Conservation (phyloP, 35 echinoderm and acorn worm species). For the Ophioderma brevispina region DNA sequence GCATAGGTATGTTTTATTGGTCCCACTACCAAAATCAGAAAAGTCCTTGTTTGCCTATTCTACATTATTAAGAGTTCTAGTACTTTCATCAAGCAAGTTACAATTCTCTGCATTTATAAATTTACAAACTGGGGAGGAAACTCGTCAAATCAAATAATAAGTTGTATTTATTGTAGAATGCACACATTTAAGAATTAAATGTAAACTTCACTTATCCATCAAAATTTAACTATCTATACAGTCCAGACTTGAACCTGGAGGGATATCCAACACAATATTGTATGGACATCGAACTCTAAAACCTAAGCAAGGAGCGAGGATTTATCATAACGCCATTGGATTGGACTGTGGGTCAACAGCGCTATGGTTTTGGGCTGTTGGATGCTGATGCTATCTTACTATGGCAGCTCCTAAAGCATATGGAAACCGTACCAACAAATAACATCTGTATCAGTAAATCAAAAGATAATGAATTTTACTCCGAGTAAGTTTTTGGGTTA, state of each 20-base stretch:
- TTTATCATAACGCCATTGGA: constrained; percentile 87
- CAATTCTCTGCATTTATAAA: no score
- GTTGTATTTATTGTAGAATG: not conserved
- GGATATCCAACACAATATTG: constrained; percentile 86
- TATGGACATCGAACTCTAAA: constrained; percentile 58
- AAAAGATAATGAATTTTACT: not conserved
- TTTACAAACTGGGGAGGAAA: no score
- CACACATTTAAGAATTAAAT: no score
- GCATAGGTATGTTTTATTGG: no score
- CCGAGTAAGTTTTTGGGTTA: no score
- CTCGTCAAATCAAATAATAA: no score
- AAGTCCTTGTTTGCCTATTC: no score
- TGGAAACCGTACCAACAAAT: constrained; percentile 3
- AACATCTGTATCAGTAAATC: constrained; percentile 6
- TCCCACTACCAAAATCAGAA: no score
- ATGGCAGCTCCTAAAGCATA: constrained; percentile 61
- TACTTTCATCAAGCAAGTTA: no score
- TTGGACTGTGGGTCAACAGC: constrained; percentile 73
- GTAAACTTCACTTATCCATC: no score
- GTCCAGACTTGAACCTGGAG: constrained; percentile 92
- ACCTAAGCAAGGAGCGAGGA: constrained; percentile 19
- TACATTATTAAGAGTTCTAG: no score
- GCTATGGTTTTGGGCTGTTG: constrained; percentile 80
- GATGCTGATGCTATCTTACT: constrained; percentile 87
- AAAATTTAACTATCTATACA: no score